These are phyloP conservation scores for Onthophagus taurus DNA, from an alignment of 1,140 invertebrate genomes.

Conservation along the genomic window DNA sequence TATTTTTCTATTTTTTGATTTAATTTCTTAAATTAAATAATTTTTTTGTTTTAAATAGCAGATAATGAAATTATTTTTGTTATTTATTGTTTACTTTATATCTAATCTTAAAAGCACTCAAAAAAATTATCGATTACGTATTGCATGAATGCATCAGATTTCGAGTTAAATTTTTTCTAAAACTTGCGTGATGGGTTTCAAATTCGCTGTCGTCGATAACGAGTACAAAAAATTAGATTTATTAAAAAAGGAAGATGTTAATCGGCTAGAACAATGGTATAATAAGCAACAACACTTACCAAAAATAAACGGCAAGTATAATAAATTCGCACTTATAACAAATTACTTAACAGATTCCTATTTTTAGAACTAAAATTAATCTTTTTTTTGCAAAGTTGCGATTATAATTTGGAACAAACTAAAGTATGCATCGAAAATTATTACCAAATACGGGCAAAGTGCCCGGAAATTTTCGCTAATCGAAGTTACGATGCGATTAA, in stretches of 20 bases:
- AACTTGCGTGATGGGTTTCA: background rate
- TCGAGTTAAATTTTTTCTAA: too few species aligned
- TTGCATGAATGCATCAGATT: too few species aligned
- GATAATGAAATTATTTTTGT: background rate
- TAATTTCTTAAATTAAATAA: background rate
- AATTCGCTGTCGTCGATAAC: background rate
- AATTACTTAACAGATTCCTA: background rate
- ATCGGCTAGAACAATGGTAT: constrained; percentile 17
- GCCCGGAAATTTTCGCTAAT: constrained; percentile 15
- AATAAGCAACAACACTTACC: constrained; percentile 8
- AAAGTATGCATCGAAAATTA: constrained; percentile 54
- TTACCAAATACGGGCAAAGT: constrained; percentile 3
- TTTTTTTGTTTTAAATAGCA: background rate
- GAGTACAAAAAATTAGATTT: background rate
- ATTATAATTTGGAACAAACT: constrained; percentile 46
- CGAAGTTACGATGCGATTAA: constrained; percentile 26
- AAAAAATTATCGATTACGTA: too few species aligned
- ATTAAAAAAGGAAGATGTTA: constrained; percentile 23
- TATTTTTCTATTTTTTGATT: too few species aligned
- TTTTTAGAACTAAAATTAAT: constrained; percentile 48
- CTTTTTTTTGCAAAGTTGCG: constrained; percentile 51
- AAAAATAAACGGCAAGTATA: constrained; percentile 8
- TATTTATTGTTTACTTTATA: background rate
- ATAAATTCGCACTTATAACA: background rate
- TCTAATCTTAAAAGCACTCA: too few species aligned